Percentiles rank a stretch among this genome's conserved stretches.
Conservation (phyloP, 2,113 vertebrate species). For the Nannobrachium achirus region DNA sequence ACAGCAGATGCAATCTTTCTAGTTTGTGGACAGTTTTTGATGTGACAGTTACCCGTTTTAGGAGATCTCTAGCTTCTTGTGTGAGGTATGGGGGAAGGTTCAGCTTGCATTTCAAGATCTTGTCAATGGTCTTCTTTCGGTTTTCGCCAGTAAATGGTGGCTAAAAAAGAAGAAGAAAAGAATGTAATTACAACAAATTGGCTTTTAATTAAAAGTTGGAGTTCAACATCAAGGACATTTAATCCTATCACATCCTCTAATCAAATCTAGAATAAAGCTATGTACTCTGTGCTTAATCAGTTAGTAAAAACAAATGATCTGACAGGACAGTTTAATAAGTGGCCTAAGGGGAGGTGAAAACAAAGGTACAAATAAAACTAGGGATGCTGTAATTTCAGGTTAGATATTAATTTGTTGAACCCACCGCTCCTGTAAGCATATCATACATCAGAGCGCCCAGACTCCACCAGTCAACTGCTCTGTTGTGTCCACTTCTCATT, state of each 20-base stretch:
- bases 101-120: conserved; percentile 99
- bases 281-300: too few relatives aligned
- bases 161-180: conserved; percentile 66
- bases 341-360: too few relatives aligned
- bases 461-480: conserved; percentile 99
- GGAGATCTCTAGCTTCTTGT: conserved; percentile 98
- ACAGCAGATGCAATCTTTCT: too few relatives aligned
- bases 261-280: too few relatives aligned
- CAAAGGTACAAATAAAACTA: too few relatives aligned
- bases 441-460: conserved; percentile 99
- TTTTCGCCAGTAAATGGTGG: conserved; percentile 98
- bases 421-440: conserved; percentile 99
- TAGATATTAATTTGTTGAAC: conserved; percentile 63
- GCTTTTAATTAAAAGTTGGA: too few relatives aligned
- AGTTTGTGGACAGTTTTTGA: too few relatives aligned
- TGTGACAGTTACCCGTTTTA: conserved; percentile 89
- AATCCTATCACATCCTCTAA: too few relatives aligned
- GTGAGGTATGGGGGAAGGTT: conserved; percentile 99
- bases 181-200: not conserved
- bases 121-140: conserved; percentile 98
- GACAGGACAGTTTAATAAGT: too few relatives aligned
- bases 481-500: conserved; percentile 97
- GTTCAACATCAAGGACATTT: too few relatives aligned
- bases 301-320: too few relatives aligned
- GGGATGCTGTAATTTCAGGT: too few relatives aligned